phyloP scores from a whole-genome alignment of 2,888 invertebrate genomes.

The Lypha dubia region DNA sequence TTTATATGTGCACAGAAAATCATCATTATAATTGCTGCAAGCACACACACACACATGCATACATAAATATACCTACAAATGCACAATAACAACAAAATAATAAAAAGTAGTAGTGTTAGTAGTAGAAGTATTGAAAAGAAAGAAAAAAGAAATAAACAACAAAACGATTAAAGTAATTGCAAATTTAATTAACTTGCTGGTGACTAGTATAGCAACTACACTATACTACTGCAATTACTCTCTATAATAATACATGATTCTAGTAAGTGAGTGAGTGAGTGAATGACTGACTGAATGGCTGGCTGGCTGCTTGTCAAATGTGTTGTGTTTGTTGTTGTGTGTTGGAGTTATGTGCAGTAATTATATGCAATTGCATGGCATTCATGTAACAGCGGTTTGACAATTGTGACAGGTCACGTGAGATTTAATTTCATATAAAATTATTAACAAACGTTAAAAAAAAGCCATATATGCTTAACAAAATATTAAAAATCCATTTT shows the following conservation, averaged over 20 bases:
- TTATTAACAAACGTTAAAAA: not conserved
- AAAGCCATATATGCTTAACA: not conserved
- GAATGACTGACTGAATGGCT: constrained; percentile 36
- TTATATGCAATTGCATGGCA: constrained; percentile 69
- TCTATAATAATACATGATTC: constrained; percentile 2
- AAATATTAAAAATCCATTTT: constrained; percentile 24
- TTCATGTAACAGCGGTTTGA: constrained; percentile 58
- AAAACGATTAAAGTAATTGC: constrained; percentile 72
- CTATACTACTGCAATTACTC: constrained; percentile 47
- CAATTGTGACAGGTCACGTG: constrained; percentile 72
- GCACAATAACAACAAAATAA: constrained; percentile 37
- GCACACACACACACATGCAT: not conserved
- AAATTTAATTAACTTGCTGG: constrained; percentile 71
- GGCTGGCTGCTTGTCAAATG: constrained; percentile 41
- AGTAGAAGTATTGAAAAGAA: constrained; percentile 1
- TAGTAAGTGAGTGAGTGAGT: constrained; percentile 42
- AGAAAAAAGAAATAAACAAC: constrained; percentile 29
- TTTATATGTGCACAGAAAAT: constrained; percentile 47
- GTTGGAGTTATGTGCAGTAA: constrained; percentile 67
- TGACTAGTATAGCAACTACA: constrained; percentile 27
- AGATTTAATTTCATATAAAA: constrained; percentile 55
- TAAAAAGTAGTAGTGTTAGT: too few relatives aligned
- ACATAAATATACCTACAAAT: not conserved
- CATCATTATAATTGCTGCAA: constrained; percentile 60
- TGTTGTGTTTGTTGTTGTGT: too few relatives aligned